These are phyloP conservation scores for Lamproptera curius DNA, from an alignment of 2,888 invertebrate genomes.

Conservation along the genomic window DNA sequence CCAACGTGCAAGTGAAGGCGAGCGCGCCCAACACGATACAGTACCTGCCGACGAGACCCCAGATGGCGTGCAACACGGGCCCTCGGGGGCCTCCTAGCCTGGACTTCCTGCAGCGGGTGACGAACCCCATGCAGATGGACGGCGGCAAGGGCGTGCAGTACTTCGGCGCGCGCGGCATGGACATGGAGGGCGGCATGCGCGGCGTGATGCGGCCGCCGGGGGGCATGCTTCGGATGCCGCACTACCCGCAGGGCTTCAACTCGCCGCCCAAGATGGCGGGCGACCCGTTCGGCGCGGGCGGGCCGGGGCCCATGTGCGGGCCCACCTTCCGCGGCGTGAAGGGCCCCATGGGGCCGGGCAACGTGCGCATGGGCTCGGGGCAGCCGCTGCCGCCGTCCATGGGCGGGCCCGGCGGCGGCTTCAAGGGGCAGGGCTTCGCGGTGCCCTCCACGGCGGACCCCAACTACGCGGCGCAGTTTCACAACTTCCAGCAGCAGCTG, in stretches of 20 bases:
- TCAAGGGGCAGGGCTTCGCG: constrained; percentile 89
- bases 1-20: constrained; percentile 95
- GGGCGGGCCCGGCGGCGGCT: constrained; percentile 82
- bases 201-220: constrained; percentile 64
- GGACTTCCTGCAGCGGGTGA: constrained; percentile 92
- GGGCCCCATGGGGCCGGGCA: constrained; percentile 48
- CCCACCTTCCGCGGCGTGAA: constrained; percentile 63
- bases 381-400: constrained; percentile 89
- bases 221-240: constrained; percentile 67
- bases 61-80: constrained; percentile 83
- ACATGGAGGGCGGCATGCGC: constrained; percentile 71
- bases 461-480: constrained; percentile 96
- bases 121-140: constrained; percentile 89
- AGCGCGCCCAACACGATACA: constrained; percentile 99
- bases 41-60: constrained; percentile 97
- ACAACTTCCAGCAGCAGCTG: constrained; percentile 96
- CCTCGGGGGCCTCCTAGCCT: constrained; percentile 91
- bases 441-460: constrained; percentile 93
- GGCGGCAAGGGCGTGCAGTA: constrained; percentile 82
- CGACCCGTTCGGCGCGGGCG: constrained; percentile 49
- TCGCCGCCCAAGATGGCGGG: constrained; percentile 67
- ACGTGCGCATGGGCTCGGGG: constrained; percentile 69
- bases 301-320: constrained; percentile 53
- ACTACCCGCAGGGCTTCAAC: constrained; percentile 66
- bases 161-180: constrained; percentile 80